phyloP scores from a whole-genome alignment of 2,113 vertebrate species.

The Aythya baeri region DNA sequence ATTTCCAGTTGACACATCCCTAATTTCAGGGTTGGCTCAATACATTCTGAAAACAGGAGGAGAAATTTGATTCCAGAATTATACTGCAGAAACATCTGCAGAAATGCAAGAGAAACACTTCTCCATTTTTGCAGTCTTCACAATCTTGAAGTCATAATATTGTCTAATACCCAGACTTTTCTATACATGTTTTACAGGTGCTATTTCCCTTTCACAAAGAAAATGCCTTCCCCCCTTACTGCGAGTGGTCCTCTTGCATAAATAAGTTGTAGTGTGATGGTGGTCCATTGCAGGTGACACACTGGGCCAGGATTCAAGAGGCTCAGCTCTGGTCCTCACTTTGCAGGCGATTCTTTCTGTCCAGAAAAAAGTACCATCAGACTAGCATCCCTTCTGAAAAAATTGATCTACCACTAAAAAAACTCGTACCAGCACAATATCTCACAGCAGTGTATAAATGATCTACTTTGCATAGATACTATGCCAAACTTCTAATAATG shows the following conservation, averaged over 20 bases:
- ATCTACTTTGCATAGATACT: background rate
- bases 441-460: background rate
- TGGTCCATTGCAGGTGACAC: background rate
- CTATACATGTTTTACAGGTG: background rate
- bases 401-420: background rate
- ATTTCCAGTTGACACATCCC: background rate
- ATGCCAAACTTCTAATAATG: background rate
- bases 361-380: background rate
- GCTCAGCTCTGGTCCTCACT: background rate
- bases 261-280: background rate
- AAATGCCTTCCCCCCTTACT: background rate
- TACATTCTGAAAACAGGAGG: background rate
- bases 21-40: conserved; percentile 14
- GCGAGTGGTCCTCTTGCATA: background rate
- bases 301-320: background rate
- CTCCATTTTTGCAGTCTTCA: background rate
- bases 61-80: background rate
- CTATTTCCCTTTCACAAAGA: background rate
- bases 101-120: background rate
- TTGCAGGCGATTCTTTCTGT: background rate
- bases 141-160: background rate
- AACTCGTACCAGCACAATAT: background rate
- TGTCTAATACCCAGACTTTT: background rate
- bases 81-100: background rate
- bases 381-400: background rate